Evolutionary conservation across 1,140 invertebrate species (phyloP), one percentile per base, ranked within the genome.

Genomic region (Hermetia illucens): DNA sequence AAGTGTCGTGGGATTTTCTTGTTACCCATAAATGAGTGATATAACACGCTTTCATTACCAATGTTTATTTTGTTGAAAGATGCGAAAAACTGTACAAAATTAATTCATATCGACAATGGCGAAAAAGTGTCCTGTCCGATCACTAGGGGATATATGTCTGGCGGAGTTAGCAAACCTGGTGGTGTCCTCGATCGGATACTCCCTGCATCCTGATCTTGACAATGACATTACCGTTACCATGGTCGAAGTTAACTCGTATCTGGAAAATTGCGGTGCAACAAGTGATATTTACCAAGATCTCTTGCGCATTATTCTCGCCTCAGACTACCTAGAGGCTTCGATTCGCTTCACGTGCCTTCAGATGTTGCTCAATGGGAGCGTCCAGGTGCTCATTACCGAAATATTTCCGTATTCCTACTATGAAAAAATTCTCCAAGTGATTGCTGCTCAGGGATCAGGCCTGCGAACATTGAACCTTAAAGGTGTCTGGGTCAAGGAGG

Each of bases 401-500:
- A 69, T 75, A 32, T 78, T 78, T 55, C 75, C 75, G 2, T 64
- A 67, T 38, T 68, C 65, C 13, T 78, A 74, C 51, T 77, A 77
- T 52, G 68, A 69, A 36, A 72, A 71, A 55, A 71, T 78, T 44
- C 52, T 77, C 42, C 63, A 73, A 55, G 62, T 71, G 34, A 71
- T 77, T 44, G 60, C 61, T 2, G 64, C 66, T 18, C 69, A 74
- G 53, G 74, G 74, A 8, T 59, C 61, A 3, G 65, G 72, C 24
- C 32, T 77, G 44, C 66, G 70, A 32, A 64, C 72, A 19, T 57
- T 77, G 16, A 73, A 77, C 62, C 60, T 77, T 38, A 75, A 77
- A 64, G 74, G 75, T 17, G 68, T 79, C 24, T 76, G 75, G 75
- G 71, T 76, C 17, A 69, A 72, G 55, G 73, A 77, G 38, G 74